Evolutionary conservation across 2,113 vertebrate genomes (phyloP), one percentile per base, ranked within the genome.

Genomic region (Epinephelus moara): DNA sequence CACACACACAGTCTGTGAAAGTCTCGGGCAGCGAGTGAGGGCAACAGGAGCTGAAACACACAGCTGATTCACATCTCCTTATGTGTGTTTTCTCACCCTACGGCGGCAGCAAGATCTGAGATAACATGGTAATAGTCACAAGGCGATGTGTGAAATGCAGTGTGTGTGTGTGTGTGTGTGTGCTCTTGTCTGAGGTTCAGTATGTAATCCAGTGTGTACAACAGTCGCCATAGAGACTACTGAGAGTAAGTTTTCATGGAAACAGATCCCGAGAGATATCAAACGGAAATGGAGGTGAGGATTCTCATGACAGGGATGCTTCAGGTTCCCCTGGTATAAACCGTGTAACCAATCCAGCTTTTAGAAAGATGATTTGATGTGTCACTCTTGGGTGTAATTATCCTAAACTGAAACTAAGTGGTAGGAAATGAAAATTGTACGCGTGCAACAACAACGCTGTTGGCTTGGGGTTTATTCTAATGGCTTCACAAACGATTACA

Each of bases 61-160:
- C 42, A 75, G 75, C 42, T 81, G 79, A 82, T 85, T 86, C 69
- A 79, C 64, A 74, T 87, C 52, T 50, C 17, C 70, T 69, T 42
- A 40, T 73, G 50, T 81, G 53, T 78, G 40, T 75, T 78, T 64
- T 80, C 83, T 76, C 77, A 56, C 55, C 52, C 40, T 61, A 27
- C 27, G 45, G 81, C 49, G 5, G 73, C 70, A 71, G 69, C 70
- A n/a, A 62, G 64, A 68, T 70, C 87, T 67, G 68, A 81, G 77
- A 88, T 78, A 81, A 74, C 75, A 77, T 70, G 81, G 76, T 33
- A 42, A 72, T 74, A 69, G 80, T 91, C 85, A 91, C 79, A 30
- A 80, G 82, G 70, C 74, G 4, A 42, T 80, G 86, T 85, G 91
- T 84, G 79, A 82, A 68, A 66, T 47, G 45, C 49, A 49, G 0